phyloP scores from a whole-genome alignment of 2,888 invertebrate species.

The Eurytoma californica region DNA sequence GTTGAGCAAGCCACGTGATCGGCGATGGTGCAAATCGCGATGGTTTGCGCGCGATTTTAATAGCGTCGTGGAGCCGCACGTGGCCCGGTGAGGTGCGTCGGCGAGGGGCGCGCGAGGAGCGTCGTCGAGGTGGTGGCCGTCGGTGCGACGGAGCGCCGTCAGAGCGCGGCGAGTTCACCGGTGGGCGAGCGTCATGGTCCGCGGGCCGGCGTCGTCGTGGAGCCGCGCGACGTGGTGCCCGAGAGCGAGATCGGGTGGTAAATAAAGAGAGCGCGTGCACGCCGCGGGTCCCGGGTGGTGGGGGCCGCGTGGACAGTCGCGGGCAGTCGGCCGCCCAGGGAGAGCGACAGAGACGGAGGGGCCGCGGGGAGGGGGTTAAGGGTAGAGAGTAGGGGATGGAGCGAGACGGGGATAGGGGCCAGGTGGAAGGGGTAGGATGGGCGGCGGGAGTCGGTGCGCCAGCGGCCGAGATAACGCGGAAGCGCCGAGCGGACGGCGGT shows the following conservation, averaged over 20 bases:
- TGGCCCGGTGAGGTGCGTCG: constrained; percentile 1
- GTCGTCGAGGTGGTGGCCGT: constrained; percentile 44
- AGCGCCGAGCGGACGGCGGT: constrained; percentile 60
- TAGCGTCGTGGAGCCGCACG: constrained; percentile 59
- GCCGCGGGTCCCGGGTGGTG: constrained; percentile 57
- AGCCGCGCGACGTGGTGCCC: constrained; percentile 58
- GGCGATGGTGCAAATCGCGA: constrained; percentile 81
- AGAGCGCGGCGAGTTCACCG: constrained; percentile 51
- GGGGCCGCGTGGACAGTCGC: constrained; percentile 62
- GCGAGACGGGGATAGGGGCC: constrained; percentile 32
- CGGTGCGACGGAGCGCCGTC: neutral
- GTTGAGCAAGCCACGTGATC: constrained; percentile 88
- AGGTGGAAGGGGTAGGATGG: constrained; percentile 57
- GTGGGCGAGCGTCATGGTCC: constrained; percentile 37
- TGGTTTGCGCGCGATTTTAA: constrained; percentile 53
- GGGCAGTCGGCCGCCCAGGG: constrained; percentile 16
- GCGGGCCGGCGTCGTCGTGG: constrained; percentile 50
- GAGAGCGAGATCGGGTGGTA: constrained; percentile 64
- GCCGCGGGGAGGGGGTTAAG: constrained; percentile 30
- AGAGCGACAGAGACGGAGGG: constrained; percentile 26
- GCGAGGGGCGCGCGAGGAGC: constrained; percentile 16
- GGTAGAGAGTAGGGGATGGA: constrained; percentile 27
- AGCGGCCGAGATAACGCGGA: constrained; percentile 57
- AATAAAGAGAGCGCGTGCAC: constrained; percentile 69
- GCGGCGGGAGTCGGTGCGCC: constrained; percentile 57